Conservation (phyloP, 1,140 invertebrate species). For the Polypedilum pembai region DNA sequence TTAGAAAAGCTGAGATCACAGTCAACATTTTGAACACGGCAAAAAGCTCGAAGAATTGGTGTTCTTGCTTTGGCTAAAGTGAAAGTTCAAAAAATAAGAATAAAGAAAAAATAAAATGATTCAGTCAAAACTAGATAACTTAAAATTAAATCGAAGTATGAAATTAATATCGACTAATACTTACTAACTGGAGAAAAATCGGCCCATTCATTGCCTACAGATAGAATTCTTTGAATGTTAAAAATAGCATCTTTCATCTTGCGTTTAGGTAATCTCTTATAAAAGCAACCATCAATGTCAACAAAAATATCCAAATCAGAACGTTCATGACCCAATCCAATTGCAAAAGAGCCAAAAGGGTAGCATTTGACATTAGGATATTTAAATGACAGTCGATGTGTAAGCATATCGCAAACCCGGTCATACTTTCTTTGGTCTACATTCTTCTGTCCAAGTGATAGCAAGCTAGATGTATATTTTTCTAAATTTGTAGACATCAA, state of each 20-base stretch:
- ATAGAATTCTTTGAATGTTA: not conserved
- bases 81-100: too few relatives aligned
- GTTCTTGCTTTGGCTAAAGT: not conserved
- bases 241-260: conserved; percentile 1
- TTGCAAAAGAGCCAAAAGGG: not conserved
- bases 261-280: not conserved
- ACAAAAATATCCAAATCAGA: not conserved
- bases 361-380: not conserved
- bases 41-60: not conserved
- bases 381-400: not conserved
- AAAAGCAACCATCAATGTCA: not conserved
- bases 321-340: not conserved
- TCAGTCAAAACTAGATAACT: too few relatives aligned
- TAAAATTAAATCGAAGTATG: too few relatives aligned
- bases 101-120: too few relatives aligned
- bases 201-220: not conserved
- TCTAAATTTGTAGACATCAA: not conserved
- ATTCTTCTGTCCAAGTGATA: not conserved
- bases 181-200: not conserved
- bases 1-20: conserved; percentile 13
- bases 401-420: not conserved
- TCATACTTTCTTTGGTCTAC: not conserved
- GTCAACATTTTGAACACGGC: not conserved
- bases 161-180: too few relatives aligned
- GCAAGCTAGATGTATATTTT: not conserved